These are phyloP conservation scores for Platerodrilus igneus DNA, from an alignment of 2,888 invertebrate genomes.

Conservation along the genomic window DNA sequence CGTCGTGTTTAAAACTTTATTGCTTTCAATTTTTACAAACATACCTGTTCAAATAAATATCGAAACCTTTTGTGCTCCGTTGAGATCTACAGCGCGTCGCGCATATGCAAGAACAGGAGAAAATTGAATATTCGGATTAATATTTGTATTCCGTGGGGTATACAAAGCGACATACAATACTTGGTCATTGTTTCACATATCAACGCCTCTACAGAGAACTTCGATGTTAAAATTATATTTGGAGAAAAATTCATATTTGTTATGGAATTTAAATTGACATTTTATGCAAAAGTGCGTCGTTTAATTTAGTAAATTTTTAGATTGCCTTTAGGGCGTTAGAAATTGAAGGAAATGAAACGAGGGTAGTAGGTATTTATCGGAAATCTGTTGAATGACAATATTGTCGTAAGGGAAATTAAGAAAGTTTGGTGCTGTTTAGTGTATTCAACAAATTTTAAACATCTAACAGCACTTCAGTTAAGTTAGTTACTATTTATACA, in stretches of 20 bases:
- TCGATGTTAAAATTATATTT: conserved; percentile 9
- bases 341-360: conserved; percentile 16
- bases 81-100: conserved; percentile 14
- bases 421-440: too few species aligned
- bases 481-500: too few species aligned
- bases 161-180: conserved; percentile 7
- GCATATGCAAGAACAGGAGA: too few species aligned
- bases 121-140: conserved; percentile 16
- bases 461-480: too few species aligned
- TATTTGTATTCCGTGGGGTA: conserved; percentile 9
- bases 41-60: too few species aligned
- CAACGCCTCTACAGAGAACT: conserved; percentile 7
- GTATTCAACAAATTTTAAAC: too few species aligned
- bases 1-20: too few species aligned
- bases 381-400: conserved; percentile 11
- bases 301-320: conserved; percentile 7
- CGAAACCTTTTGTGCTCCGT: too few species aligned
- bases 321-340: conserved; percentile 6
- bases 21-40: too few species aligned
- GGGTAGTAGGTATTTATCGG: conserved; percentile 15
- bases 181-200: conserved; percentile 12
- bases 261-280: conserved; percentile 15
- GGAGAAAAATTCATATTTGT: conserved; percentile 4
- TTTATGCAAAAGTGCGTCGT: too few species aligned
- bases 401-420: conserved; percentile 13